phyloP scores from a whole-genome alignment of 1,140 invertebrate genomes.

The Doryteuthis pealeii region DNA sequence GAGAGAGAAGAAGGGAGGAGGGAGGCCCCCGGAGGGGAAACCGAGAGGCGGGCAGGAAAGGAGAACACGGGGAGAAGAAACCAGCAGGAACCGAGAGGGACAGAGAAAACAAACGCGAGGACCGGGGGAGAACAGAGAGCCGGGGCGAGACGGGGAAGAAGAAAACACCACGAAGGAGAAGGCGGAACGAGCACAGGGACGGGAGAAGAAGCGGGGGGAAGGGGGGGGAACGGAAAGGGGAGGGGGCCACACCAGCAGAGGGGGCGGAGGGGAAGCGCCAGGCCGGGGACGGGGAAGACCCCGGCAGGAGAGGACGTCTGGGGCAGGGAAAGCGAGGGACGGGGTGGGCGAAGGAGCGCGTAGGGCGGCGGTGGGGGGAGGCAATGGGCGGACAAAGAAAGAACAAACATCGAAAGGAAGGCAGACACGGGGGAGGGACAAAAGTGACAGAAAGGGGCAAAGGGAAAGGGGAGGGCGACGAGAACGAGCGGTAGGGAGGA shows the following conservation, averaged over 20 bases:
- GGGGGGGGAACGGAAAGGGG: not conserved
- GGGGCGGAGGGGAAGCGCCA: not conserved
- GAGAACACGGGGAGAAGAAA: no score
- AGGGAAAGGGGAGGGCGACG: not conserved
- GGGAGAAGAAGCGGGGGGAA: not conserved
- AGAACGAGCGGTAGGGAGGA: not conserved
- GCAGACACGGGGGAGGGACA: not conserved
- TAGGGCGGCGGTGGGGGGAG: no score
- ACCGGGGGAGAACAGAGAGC: no score
- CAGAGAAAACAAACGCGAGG: no score
- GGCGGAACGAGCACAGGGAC: not conserved
- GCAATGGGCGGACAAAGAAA: not conserved
- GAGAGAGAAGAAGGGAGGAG: no score
- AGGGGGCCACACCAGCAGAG: not conserved
- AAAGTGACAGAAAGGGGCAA: not conserved
- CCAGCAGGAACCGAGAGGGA: no score
- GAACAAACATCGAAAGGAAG: not conserved
- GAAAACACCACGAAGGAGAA: not conserved
- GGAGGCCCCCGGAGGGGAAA: no score
- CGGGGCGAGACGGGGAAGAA: not conserved
- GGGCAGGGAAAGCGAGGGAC: not conserved
- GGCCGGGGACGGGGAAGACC: not conserved
- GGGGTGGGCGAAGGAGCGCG: not conserved
- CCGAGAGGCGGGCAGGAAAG: no score
- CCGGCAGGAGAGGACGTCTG: no score